phyloP scores from a whole-genome alignment of 2,888 invertebrate species.

The Xylota segnis region DNA sequence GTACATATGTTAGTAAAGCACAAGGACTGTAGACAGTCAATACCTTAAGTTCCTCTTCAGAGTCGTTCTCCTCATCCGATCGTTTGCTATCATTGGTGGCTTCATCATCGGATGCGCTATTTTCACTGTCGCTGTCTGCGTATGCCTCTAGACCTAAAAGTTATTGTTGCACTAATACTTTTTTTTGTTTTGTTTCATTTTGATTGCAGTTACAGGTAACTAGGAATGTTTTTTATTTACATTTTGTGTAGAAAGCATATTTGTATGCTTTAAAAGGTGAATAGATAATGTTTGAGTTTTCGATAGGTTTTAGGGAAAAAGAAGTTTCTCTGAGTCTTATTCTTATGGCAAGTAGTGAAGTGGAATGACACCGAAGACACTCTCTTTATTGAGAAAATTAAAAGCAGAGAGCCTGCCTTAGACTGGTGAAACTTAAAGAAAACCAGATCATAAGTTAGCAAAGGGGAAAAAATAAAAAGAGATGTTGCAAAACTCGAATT shows the following conservation, averaged over 20 bases:
- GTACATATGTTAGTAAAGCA: background rate
- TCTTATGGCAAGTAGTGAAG: background rate
- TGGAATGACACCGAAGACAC: too few relatives aligned
- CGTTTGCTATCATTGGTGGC: constrained; percentile 82
- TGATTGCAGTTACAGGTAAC: constrained; percentile 51
- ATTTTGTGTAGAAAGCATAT: constrained; percentile 32
- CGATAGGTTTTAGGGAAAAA: background rate
- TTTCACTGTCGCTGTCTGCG: constrained; percentile 89
- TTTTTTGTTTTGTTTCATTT: constrained; percentile 58
- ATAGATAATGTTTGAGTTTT: background rate
- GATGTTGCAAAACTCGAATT: too few relatives aligned
- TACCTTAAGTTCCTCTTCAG: constrained; percentile 91
- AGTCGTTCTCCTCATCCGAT: constrained; percentile 86
- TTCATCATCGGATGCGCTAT: constrained; percentile 85
- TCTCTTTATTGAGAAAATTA: too few relatives aligned
- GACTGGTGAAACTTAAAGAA: too few relatives aligned
- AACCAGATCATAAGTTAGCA: too few relatives aligned
- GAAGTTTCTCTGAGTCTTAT: too few relatives aligned
- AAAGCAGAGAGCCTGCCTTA: too few relatives aligned
- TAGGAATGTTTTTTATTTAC: constrained; percentile 39
- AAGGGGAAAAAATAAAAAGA: too few relatives aligned
- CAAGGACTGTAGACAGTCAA: background rate
- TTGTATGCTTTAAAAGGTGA: background rate
- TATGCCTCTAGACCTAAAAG: constrained; percentile 93
- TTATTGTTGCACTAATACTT: constrained; percentile 82